Conservation (phyloP, 1,140 invertebrate species). For the Sycophaga agraensis region DNA sequence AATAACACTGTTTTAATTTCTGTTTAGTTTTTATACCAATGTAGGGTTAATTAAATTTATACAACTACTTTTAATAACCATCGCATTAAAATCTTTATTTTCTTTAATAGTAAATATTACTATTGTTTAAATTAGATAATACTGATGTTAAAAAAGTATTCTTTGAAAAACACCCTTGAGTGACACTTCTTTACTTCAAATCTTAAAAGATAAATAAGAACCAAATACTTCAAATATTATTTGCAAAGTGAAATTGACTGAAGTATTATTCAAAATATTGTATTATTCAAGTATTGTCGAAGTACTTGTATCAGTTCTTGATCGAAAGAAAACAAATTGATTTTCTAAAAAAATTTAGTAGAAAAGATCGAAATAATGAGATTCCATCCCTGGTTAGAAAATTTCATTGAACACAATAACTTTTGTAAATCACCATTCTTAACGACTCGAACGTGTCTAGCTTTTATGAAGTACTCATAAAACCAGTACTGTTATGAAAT, state of each 20-base stretch:
- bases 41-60: neutral
- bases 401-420: neutral
- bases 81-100: neutral
- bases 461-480: neutral
- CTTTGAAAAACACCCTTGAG: no score
- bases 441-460: neutral
- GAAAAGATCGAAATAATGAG: neutral
- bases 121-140: constrained; percentile 4
- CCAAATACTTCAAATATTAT: neutral
- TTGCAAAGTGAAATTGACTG: neutral
- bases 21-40: neutral
- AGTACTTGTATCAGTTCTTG: constrained; percentile 17
- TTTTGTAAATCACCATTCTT: neutral
- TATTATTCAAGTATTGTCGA: neutral
- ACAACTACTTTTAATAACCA: neutral
- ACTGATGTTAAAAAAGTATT: neutral
- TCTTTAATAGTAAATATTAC: neutral
- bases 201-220: no score
- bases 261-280: neutral
- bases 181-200: no score
- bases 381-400: constrained; percentile 16
- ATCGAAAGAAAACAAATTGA: constrained; percentile 14
- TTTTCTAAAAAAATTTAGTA: constrained; percentile 3
- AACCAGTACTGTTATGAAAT: neutral
- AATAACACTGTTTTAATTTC: neutral